phyloP scores from a whole-genome alignment of 1,140 invertebrate genomes.

The Scaptomyza graminum region DNA sequence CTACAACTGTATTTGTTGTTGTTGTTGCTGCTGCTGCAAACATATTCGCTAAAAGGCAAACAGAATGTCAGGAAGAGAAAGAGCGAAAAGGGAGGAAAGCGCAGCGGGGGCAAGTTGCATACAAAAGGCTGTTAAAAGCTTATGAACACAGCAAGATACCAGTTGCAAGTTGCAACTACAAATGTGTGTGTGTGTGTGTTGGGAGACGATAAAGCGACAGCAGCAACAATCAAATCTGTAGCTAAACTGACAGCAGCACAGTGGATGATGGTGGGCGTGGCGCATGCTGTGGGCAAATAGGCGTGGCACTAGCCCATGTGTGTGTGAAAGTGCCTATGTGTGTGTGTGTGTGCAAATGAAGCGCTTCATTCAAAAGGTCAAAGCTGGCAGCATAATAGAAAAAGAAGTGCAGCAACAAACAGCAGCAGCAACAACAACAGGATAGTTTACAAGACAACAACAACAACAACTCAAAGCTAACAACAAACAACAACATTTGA shows the following conservation, averaged over 20 bases:
- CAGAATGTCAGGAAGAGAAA: not conserved
- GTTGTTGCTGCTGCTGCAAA: not conserved
- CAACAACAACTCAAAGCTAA: not conserved
- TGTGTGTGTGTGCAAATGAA: slow-evolving; percentile 19
- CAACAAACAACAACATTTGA: slow-evolving; percentile 8
- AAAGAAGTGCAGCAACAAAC: slow-evolving; percentile 6
- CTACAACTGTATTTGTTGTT: not conserved
- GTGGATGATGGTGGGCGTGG: slow-evolving; percentile 22
- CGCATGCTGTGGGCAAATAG: slow-evolving; percentile 14
- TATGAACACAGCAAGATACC: slow-evolving; percentile 35
- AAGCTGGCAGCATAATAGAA: not conserved
- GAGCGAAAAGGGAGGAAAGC: slow-evolving; percentile 5
- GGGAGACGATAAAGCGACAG: slow-evolving; percentile 25
- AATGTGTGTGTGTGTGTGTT: slow-evolving; percentile 8
- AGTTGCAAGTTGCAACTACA: slow-evolving; percentile 31
- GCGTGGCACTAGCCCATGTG: slow-evolving; percentile 9
- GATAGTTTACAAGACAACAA: slow-evolving; percentile 1
- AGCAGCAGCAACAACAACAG: not conserved
- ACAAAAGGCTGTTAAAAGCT: slow-evolving; percentile 66
- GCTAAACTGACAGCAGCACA: slow-evolving; percentile 38
- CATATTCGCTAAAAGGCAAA: slow-evolving; percentile 12
- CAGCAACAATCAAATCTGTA: slow-evolving; percentile 30
- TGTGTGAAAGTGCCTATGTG: not conserved
- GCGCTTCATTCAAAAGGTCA: slow-evolving; percentile 33
- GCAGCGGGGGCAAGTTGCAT: not conserved